Evolutionary conservation across 2,113 vertebrate genomes (phyloP).

Genomic region (Salvelinus alpinus): DNA sequence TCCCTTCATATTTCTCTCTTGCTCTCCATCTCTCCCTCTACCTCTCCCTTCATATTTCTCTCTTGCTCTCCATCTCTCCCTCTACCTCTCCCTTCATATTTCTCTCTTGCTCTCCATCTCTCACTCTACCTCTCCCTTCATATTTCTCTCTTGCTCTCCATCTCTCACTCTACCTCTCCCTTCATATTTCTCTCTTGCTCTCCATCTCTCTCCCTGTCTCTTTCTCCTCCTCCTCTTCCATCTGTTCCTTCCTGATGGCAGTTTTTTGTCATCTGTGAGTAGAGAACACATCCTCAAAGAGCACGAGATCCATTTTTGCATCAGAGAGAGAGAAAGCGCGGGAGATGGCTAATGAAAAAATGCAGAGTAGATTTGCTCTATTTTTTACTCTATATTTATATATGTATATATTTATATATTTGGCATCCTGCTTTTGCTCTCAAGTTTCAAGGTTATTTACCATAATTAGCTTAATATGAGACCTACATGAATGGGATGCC

Average conservation of each 20-base stretch:
- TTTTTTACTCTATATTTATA: too few relatives aligned
- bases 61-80: not conserved
- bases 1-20: not conserved
- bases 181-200: too few relatives aligned
- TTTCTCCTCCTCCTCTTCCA: slow-evolving; percentile 16
- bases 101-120: not conserved
- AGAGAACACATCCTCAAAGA: too few relatives aligned
- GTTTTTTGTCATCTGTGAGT: not conserved
- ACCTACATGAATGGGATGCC: too few relatives aligned
- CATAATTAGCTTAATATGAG: too few relatives aligned
- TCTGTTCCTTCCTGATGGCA: slow-evolving; percentile 46
- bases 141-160: not conserved
- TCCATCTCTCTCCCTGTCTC: not conserved
- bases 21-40: not conserved
- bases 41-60: not conserved
- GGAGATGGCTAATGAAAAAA: not conserved
- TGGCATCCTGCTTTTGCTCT: too few relatives aligned
- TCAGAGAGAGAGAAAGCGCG: too few relatives aligned
- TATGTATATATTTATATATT: too few relatives aligned
- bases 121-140: not conserved
- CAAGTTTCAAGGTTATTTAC: too few relatives aligned
- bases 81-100: too few relatives aligned
- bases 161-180: not conserved
- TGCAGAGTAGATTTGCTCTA: too few relatives aligned
- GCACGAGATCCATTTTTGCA: too few relatives aligned